Percentiles rank a stretch among this genome's conserved stretches.
Conservation (phyloP, 2,113 vertebrate species). For the Camelus dromedarius region DNA sequence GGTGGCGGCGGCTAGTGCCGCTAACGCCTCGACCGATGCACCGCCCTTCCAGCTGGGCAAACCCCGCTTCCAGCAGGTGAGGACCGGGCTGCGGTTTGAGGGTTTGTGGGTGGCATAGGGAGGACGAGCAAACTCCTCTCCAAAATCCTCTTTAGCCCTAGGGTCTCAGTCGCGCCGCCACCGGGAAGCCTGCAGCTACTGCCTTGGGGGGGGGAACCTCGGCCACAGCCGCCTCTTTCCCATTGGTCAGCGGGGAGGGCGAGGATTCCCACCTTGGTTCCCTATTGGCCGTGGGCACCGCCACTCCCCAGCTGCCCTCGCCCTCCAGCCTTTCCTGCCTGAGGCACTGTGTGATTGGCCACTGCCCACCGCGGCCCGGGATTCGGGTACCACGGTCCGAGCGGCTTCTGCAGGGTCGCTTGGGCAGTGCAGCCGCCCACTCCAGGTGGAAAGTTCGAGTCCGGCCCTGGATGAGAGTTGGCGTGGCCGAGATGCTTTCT, state of each 20-base stretch:
- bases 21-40: constrained; percentile 81
- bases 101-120: not conserved
- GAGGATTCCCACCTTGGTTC: not conserved
- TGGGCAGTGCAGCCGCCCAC: not conserved
- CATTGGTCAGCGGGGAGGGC: constrained; percentile 40
- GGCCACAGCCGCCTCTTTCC: constrained; percentile 26
- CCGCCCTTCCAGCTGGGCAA: constrained; percentile 91
- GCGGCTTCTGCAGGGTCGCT: not conserved
- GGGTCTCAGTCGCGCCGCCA: constrained; percentile 58
- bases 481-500: not conserved
- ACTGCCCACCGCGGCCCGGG: not conserved
- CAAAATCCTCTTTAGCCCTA: not conserved
- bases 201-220: not conserved
- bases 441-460: constrained; percentile 51
- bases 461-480: not conserved
- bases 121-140: not conserved
- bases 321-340: constrained; percentile 41
- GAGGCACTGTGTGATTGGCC: constrained; percentile 79
- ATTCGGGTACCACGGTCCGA: not conserved
- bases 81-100: not conserved
- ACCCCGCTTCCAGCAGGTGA: constrained; percentile 94
- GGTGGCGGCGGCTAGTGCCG: constrained; percentile 79
- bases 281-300: constrained; percentile 52
- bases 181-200: not conserved
- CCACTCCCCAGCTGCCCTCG: constrained; percentile 49